phyloP scores from a whole-genome alignment of 2,888 invertebrate species.

The Orchesellides sinensis region DNA sequence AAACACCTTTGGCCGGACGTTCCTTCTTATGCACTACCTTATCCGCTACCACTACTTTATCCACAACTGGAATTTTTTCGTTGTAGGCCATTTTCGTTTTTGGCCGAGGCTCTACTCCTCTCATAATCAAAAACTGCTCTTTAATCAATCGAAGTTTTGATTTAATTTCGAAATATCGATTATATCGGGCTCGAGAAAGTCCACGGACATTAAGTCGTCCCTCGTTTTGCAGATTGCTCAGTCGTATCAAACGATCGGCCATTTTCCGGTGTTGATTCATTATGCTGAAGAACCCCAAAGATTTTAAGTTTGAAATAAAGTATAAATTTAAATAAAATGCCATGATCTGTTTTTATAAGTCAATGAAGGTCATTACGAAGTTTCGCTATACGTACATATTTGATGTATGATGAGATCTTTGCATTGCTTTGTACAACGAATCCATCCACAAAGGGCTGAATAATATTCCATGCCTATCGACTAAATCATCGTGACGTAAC shows the following conservation, averaged over 20 bases:
- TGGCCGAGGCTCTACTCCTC: constrained; percentile 11
- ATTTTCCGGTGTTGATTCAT: constrained; percentile 72
- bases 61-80: too few species aligned
- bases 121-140: constrained; percentile 59
- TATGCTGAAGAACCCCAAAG: constrained; percentile 44
- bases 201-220: constrained; percentile 43
- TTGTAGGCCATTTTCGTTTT: too few species aligned
- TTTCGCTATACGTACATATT: constrained; percentile 58
- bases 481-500: constrained; percentile 71
- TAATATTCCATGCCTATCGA: constrained; percentile 57
- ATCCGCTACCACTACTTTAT: too few species aligned
- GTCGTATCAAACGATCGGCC: constrained; percentile 66
- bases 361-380: background rate
- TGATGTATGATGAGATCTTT: constrained; percentile 66
- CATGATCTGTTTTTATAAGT: too few species aligned
- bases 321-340: too few species aligned
- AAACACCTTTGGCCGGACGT: too few species aligned
- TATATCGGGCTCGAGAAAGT: constrained; percentile 67
- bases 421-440: constrained; percentile 63
- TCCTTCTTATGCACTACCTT: too few species aligned
- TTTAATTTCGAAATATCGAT: constrained; percentile 69
- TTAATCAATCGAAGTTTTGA: constrained; percentile 69
- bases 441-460: constrained; percentile 73
- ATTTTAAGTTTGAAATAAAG: background rate
- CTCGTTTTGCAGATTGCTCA: constrained; percentile 58